Evolutionary conservation across 2,113 vertebrate genomes (phyloP), one percentile per base, ranked within the genome.

Genomic region (Puma concolor): DNA sequence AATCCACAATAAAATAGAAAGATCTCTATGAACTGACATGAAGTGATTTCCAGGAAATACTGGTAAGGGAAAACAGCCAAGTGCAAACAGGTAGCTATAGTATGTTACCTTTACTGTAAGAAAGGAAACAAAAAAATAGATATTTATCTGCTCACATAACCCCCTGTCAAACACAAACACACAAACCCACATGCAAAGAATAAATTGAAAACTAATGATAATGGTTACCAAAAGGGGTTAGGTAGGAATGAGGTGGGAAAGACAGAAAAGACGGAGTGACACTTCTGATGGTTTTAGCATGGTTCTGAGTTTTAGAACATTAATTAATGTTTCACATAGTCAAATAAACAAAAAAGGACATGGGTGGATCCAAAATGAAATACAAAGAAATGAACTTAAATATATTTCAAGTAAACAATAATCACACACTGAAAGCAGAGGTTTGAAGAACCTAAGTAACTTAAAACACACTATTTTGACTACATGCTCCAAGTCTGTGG

Each of bases 211-310:
- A 79, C n/a, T 52, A 79, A 36, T 67, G 44, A 54, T 67, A 67
- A 66, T 83, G 38, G 21, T 72, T 83, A 92, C 48, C 38, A 83
- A 72, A 71, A 60, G 5, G 29, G 21, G 44, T 27, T 72, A 48
- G 17, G 33, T 16, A 72, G 33, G 12, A 81, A 81, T 63, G 76
- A 31, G 23, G 12, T 50, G 8, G 33, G 36, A 80, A 38, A n/a
- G 29, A 67, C 41, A 29, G 17, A 17, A 41, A 27, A 11, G 41
- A 79, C 9, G 17, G 52, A 21, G 33, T 12, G 44, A 76, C 57
- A 44, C 66, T 90, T 90, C 60, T 91, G 48, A 77, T 67, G 76
- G 54, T 77, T 95, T 95, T 76, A n/a, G 23, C 52, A 84, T 36
- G n/a, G 12, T 16, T 76, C 60, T 77, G n/a, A 84, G 74, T 69